phyloP scores from a whole-genome alignment of 2,113 vertebrate genomes.

The Mellivora capensis region DNA sequence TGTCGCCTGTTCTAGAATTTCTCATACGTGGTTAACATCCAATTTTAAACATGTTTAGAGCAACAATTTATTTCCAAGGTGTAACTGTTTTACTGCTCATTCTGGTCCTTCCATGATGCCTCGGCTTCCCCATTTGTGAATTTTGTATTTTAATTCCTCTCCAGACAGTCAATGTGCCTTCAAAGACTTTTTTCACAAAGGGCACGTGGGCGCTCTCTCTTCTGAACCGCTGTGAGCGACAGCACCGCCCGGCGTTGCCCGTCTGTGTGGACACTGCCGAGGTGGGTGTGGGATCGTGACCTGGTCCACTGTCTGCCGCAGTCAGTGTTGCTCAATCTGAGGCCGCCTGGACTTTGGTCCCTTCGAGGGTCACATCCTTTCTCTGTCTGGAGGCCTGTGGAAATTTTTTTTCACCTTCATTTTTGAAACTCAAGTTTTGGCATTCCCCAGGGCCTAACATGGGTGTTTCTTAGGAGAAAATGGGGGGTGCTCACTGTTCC shows the following conservation, averaged over 20 bases:
- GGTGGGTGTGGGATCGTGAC: not conserved
- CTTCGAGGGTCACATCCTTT: slow-evolving; percentile 32
- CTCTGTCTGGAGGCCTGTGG: slow-evolving; percentile 19
- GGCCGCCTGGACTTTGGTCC: slow-evolving; percentile 36
- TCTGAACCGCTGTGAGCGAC: not conserved
- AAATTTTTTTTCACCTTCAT: not conserved
- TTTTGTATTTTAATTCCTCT: slow-evolving; percentile 12
- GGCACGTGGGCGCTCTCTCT: not conserved
- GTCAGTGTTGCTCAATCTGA: not conserved
- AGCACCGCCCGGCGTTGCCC: not conserved
- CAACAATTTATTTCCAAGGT: not conserved
- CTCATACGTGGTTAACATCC: not conserved
- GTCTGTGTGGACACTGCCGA: fast-evolving
- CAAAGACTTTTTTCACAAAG: not conserved
- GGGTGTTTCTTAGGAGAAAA: not conserved
- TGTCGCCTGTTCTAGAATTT: not conserved
- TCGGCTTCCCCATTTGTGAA: not conserved
- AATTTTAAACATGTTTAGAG: not conserved
- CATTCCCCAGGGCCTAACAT: not conserved
- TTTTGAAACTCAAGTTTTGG: slow-evolving; percentile 51
- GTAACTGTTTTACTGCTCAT: not conserved
- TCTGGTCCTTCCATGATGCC: not conserved
- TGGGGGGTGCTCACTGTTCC: not conserved
- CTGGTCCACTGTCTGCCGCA: not conserved
- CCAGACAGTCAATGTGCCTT: not conserved